phyloP scores from a whole-genome alignment of 2,113 vertebrate genomes.

The Etia nguti region DNA sequence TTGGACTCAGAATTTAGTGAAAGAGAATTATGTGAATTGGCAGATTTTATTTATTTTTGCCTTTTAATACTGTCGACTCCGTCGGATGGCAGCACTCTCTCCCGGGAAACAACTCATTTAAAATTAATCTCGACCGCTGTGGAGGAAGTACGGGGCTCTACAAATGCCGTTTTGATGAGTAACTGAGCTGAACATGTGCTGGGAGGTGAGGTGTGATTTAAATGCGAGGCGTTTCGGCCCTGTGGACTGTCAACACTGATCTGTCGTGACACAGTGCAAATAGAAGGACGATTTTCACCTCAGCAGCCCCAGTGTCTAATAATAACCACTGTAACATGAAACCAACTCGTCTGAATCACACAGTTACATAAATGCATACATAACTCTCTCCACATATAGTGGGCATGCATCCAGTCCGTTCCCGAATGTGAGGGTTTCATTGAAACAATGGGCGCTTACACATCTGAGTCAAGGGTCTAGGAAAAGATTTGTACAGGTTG shows the following conservation, averaged over 20 bases:
- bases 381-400: not conserved
- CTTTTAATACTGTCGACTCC: constrained; percentile 57
- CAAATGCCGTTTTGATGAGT: not conserved
- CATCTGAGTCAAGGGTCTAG: not conserved
- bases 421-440: not conserved
- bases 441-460: not conserved
- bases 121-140: not conserved
- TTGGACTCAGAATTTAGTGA: constrained; percentile 50
- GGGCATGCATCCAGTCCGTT: not conserved
- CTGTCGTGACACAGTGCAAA: not conserved
- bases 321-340: constrained; percentile 32
- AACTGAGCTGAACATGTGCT: not conserved
- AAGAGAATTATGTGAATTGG: constrained; percentile 49
- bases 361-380: constrained; percentile 7
- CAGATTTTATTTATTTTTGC: constrained; percentile 63
- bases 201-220: not conserved
- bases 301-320: constrained; percentile 8
- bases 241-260: not conserved
- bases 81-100: constrained; percentile 48
- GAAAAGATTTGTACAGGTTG: not conserved
- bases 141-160: not conserved
- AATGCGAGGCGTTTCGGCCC: not conserved
- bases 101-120: constrained; percentile 29
- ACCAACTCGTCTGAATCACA: not conserved
- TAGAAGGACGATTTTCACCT: not conserved